Base-by-base conservation (phyloP, 2,797 vertebrate genomes). In the Spinus pinus region DNA sequence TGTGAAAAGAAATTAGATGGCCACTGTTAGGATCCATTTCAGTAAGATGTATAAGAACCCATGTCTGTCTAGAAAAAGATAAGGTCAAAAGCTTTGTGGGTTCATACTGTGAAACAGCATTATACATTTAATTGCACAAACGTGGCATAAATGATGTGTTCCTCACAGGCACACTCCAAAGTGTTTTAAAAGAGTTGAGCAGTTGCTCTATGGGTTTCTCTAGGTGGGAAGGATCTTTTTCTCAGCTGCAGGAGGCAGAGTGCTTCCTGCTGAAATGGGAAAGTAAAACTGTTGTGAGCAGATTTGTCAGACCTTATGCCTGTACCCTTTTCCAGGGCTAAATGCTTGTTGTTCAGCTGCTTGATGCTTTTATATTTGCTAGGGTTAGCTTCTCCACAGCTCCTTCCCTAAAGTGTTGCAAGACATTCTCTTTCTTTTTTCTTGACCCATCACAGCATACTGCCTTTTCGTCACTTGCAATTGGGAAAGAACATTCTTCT, bases 161-260 rank as follows among this genome's bases (percentile, higher is more conserved):
- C 30, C 25, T 67, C 9, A 9, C 30, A 41, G 23, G 8, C n/a
- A 51, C 18, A 5, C 4, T 64, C 41, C 14, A 9, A 16, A 44
- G 5, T 6, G 2, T 60, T 44, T 54, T 46, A 23, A 31, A 19
- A 24, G 27, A 69, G 33, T 8, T 5, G 20, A 2, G 4, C 4
- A 2, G 18, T 62, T 31, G 10, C 15, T 70, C 24, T 73, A 22
- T 0, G 0, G 19, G 13, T 67, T 69, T 69, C 21, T 79, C 2
- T 13, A 2, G 1, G 8, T 33, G 28, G 21, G n/a, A 58, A 50
- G 3, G 27, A 30, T 20, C 16, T 71, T 57, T 14, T 64, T 21
- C 14, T 72, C 10, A 22, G 30, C 46, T 88, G 6, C 16, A 4
- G 46, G 15, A 56, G 18, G 10, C 44, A 24, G 5, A 22, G 25